A percentile compares a stretch with the other conserved stretches of the same genome.
phyloP scores from a whole-genome alignment of 2,888 invertebrate species.

The Drosophila parthenogenetica region DNA sequence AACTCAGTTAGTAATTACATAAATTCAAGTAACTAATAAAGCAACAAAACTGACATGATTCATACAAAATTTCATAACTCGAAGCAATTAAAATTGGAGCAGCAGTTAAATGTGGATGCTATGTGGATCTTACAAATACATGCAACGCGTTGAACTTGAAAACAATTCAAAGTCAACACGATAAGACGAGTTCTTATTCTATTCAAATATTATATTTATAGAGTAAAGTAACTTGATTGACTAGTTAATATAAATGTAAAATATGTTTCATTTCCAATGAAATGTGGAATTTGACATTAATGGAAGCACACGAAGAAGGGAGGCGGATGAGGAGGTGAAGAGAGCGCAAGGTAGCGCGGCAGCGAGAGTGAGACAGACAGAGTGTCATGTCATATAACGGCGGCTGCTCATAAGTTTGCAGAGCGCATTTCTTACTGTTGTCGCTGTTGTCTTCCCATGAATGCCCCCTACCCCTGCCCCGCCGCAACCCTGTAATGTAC shows the following conservation, averaged over 20 bases:
- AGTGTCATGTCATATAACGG: slow-evolving; percentile 17
- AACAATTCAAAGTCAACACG: background rate
- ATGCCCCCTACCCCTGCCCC: background rate
- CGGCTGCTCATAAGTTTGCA: slow-evolving; percentile 24
- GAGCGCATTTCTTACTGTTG: slow-evolving; percentile 20
- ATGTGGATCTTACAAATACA: background rate
- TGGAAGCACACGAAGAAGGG: slow-evolving; percentile 1
- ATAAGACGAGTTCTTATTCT: background rate
- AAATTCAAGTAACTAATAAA: slow-evolving; percentile 2
- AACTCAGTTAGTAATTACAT: background rate
- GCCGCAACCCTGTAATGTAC: slow-evolving; percentile 2
- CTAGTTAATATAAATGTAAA: background rate
- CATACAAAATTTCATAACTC: slow-evolving; percentile 17
- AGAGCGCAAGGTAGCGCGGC: background rate
- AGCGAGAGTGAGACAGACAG: background rate
- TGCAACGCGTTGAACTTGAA: slow-evolving; percentile 10
- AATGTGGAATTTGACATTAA: slow-evolving; percentile 5
- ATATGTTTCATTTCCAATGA: slow-evolving; percentile 10
- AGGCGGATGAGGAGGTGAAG: background rate
- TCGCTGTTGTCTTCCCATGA: slow-evolving; percentile 9
- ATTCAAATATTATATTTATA: background rate
- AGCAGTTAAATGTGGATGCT: background rate
- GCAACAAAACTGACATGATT: background rate
- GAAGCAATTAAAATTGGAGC: slow-evolving; percentile 6
- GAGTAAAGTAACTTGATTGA: slow-evolving; percentile 6